Evolutionary conservation across 2,797 vertebrate genomes (phyloP), one percentile per base, ranked within the genome.

Genomic region (Prunella strophiata): DNA sequence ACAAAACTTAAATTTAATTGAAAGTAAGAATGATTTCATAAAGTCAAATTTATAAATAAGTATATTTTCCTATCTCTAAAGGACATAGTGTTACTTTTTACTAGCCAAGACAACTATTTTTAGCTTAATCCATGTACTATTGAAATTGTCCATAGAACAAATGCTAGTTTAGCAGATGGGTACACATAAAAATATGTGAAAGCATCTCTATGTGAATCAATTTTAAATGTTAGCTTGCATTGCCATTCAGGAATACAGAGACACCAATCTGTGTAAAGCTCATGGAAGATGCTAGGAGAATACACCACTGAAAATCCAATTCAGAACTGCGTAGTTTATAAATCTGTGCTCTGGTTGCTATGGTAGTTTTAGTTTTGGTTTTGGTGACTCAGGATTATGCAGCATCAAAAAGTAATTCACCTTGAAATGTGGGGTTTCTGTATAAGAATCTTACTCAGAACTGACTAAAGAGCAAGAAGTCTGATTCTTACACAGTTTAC

Each of bases 331-430:
- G 40, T 8, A 21, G 57, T 73, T 86, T 82, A 88, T 47, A 87
- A 89, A 77, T 82, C 79, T 4, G 27, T 80, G 67, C 91, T 61
- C 54, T 50, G 71, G 95, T 97, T 96, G 85, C 94, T 87, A 97
- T 93, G 91, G 93, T 27, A 92, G n/a, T 88, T 88, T 80, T 59
- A 88, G 47, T 85, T 88, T 88, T 61, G 40, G 14, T 66, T 89
- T 94, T 45, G 40, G 52, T 96, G 93, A 96, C 85, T 96, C 93
- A 96, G 96, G 83, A 93, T 94, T 95, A 85, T 93, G 89, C 89
- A 95, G 93, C 61, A 90, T 17, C 68, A 51, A 67, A 54, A 91
- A 88, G 58, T 54, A 88, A 76, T 67, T 14, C 55, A 92, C 79
- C 77, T 90, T 82, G 66, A 93, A 88, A 78, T 29, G 19, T 25